phyloP scores from a whole-genome alignment of 1,140 invertebrate species.

The Lucilia sericata region DNA sequence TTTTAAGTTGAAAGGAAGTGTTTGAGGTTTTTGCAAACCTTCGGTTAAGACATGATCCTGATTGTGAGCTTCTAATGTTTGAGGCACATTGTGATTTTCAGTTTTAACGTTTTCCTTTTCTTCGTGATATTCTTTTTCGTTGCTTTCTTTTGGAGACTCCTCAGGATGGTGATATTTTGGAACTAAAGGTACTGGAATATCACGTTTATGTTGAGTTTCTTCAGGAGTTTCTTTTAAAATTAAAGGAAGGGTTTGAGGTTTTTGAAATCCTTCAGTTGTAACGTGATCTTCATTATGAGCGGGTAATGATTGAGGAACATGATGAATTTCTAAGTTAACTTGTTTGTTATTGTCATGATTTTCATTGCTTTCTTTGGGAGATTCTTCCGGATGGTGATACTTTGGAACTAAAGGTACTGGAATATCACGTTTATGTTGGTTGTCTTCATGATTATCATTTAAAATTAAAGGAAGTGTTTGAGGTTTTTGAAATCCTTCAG shows the following conservation, averaged over 20 bases:
- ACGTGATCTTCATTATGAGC: neutral
- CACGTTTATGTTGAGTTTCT: conserved; percentile 39
- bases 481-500: neutral
- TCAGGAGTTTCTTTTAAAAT: neutral
- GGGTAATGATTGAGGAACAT: no score
- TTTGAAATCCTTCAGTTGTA: neutral
- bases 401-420: conserved; percentile 47
- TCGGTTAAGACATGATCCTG: neutral
- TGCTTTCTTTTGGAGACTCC: conserved; percentile 42
- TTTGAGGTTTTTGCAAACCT: neutral
- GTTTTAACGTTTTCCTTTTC: neutral
- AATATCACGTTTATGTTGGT: conserved; percentile 45
- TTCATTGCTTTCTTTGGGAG: conserved; percentile 34
- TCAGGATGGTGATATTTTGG: conserved; percentile 47
- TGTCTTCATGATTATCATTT: neutral
- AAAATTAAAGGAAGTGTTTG: neutral
- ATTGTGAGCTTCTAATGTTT: no score
- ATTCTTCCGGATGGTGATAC: conserved; percentile 45
- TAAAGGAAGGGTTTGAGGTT: neutral
- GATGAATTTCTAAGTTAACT: no score
- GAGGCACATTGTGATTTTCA: no score
- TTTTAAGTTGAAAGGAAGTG: neutral
- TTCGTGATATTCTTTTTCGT: conserved; percentile 11
- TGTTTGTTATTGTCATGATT: neutral
- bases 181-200: conserved; percentile 48